Evolutionary conservation across 1,140 invertebrate species (phyloP), one percentile per base, ranked within the genome.

Genomic region (Lineus longissimus): DNA sequence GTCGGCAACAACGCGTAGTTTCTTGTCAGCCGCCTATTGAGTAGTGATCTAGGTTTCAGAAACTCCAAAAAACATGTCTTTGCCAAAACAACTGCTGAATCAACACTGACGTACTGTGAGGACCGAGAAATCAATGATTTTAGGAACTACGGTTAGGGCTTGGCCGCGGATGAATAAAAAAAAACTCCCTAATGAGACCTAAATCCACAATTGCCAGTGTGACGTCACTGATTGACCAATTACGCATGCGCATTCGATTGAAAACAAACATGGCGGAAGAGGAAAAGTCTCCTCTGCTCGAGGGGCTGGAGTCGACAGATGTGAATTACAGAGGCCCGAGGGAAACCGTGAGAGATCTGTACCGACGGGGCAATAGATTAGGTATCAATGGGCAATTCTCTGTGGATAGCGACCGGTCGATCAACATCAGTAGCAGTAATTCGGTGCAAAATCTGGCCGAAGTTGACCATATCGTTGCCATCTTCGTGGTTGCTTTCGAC

Each of bases 401-500:
- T 27, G 6, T 23, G 47, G 47, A 51, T 4, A 27, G 47, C 9
- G 47, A 23, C 6, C 19, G 25, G n/a, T 27, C 62, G 41, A 70
- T 75, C 11, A 72, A 61, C 17, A 65, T 73, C 27, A 74, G 68
- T 63, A 61, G 59, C 19, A 73, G 66, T 23, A 66, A 55, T 17
- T 70, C 70, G 23, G 61, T 64, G 22, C 51, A 65, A 2, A 63
- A 72, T 22, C 59, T 70, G 2, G 43, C 63, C 0, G 74, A 74
- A 43, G 54, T 62, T 4, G 76, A 80, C 61, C 62, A 76, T 36
- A 75, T 83, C 55, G 76, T 81, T 17, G 76, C 77, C 51, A 74
- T 83, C 30, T 83, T 83, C 71, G 77, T 81, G 27, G 80, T 83
- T 22, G 80, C 81, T n/a, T 83, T 83, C 68, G 81, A 83, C 61